Percentiles rank a stretch among this genome's conserved stretches.
Evolutionary conservation across 2,888 invertebrate species (phyloP).

Genomic region (Acleris emargana): DNA sequence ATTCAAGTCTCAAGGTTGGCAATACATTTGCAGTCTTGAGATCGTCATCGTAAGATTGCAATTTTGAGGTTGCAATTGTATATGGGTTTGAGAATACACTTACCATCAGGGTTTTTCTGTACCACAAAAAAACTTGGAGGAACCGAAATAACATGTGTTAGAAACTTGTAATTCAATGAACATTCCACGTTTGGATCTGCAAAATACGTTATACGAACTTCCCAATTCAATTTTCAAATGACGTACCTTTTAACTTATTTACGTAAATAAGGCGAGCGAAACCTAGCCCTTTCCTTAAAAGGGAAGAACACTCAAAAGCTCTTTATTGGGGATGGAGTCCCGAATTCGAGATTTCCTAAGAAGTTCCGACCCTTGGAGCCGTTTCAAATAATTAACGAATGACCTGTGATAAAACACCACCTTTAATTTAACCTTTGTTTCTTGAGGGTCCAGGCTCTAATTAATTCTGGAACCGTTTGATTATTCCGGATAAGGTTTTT

Average conservation of each 20-base stretch:
- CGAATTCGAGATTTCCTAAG: conserved; percentile 30
- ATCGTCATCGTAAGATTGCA: too few relatives aligned
- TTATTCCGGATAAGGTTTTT: conserved; percentile 11
- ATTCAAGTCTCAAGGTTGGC: too few relatives aligned
- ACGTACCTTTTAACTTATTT: conserved; percentile 17
- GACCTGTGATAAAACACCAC: conserved; percentile 30
- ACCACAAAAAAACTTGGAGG: too few relatives aligned
- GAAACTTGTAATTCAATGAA: too few relatives aligned
- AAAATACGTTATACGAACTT: conserved; percentile 4
- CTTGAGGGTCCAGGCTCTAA: conserved; percentile 23
- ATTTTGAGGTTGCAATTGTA: too few relatives aligned
- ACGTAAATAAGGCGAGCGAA: conserved; percentile 17
- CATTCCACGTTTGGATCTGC: neutral
- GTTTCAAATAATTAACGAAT: conserved; percentile 35
- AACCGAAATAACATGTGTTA: too few relatives aligned
- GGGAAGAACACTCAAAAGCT: conserved; percentile 24
- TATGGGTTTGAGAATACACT: too few relatives aligned
- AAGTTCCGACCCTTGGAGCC: conserved; percentile 25
- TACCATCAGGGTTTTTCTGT: too few relatives aligned
- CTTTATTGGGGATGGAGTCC: conserved; percentile 17
- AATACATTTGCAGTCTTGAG: too few relatives aligned
- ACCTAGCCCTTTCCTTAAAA: conserved; percentile 28
- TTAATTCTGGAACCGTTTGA: conserved; percentile 23
- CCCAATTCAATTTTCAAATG: conserved; percentile 4
- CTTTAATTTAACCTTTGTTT: conserved; percentile 30